phyloP scores from a whole-genome alignment of 1,140 invertebrate species.

The Druon quercuslanigerum region DNA sequence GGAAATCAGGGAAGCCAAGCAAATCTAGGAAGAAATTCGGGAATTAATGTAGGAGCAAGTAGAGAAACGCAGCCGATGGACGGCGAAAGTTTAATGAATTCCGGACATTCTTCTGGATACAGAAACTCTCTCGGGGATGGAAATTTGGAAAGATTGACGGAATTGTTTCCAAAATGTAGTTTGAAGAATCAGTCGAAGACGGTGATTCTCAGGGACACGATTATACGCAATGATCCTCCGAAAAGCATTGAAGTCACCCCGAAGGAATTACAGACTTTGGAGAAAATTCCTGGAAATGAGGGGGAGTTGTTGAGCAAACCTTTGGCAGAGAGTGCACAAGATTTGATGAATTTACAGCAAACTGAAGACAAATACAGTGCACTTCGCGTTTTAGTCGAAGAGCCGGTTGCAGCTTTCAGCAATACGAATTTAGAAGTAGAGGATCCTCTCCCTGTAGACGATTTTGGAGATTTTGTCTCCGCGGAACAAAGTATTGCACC shows the following conservation, averaged over 20 bases:
- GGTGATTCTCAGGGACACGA: constrained; percentile 73
- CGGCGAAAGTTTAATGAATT: not conserved
- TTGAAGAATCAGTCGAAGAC: constrained; percentile 71
- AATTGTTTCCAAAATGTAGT: constrained; percentile 72
- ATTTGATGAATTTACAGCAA: constrained; percentile 71
- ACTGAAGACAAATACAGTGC: constrained; percentile 75
- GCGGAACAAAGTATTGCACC: constrained; percentile 59
- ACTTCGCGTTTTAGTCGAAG: constrained; percentile 69
- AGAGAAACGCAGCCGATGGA: not conserved
- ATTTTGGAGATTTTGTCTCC: constrained; percentile 79
- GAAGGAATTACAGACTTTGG: constrained; percentile 40
- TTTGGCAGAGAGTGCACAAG: constrained; percentile 50
- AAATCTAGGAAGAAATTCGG: not conserved
- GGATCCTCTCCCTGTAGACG: constrained; percentile 64
- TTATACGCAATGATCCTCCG: constrained; percentile 63
- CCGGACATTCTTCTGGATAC: constrained; percentile 7
- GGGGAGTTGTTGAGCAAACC: not conserved
- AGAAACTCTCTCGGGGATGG: constrained; percentile 43
- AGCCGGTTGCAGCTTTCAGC: constrained; percentile 45
- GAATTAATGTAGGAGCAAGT: not conserved
- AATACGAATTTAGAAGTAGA: constrained; percentile 42
- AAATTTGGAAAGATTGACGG: constrained; percentile 55
- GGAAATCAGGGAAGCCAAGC: too few species aligned
- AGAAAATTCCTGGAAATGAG: constrained; percentile 47
- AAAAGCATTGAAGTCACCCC: constrained; percentile 45